Evolutionary conservation across 2,797 vertebrate genomes (phyloP).

Genomic region (Acanthurus lineatus): DNA sequence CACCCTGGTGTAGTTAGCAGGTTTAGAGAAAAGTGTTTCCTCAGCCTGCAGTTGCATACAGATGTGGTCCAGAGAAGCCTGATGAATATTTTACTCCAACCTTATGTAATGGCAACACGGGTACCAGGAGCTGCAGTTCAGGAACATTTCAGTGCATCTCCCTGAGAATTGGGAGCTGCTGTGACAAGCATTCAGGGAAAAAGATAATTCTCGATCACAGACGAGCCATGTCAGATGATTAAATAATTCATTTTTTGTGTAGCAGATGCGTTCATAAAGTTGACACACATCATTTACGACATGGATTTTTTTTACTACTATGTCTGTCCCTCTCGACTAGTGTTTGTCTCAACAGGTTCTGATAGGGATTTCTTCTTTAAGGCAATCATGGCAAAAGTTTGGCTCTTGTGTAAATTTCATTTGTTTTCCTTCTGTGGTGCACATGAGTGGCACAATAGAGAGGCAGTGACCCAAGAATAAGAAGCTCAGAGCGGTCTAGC

Average conservation of each 20-base stretch:
- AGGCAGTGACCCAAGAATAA: slow-evolving; percentile 58
- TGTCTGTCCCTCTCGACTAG: slow-evolving; percentile 17
- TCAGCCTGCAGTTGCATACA: slow-evolving; percentile 79
- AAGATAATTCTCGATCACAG: slow-evolving; percentile 71
- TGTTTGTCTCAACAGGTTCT: slow-evolving; percentile 31
- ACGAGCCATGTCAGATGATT: slow-evolving; percentile 63
- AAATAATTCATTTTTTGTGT: slow-evolving; percentile 71
- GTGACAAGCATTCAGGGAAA: slow-evolving; percentile 63
- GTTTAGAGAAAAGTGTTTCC: slow-evolving; percentile 79
- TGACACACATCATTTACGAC: slow-evolving; percentile 47
- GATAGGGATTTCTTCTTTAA: slow-evolving; percentile 43
- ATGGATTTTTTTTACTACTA: slow-evolving; percentile 18
- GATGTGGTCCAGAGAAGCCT: slow-evolving; percentile 75
- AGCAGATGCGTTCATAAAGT: slow-evolving; percentile 51
- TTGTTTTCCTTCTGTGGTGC: slow-evolving; percentile 46
- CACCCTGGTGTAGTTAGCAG: slow-evolving; percentile 68
- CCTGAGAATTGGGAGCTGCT: slow-evolving; percentile 57
- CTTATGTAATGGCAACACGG: slow-evolving; percentile 79
- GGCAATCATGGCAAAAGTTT: slow-evolving; percentile 37
- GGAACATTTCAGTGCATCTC: slow-evolving; percentile 61
- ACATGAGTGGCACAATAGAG: slow-evolving; percentile 50
- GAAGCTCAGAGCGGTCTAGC: slow-evolving; percentile 48
- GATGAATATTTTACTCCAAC: slow-evolving; percentile 84
- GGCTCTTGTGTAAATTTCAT: slow-evolving; percentile 29
- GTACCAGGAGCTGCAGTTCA: slow-evolving; percentile 65